Base-by-base conservation (phyloP, 2,888 invertebrate genomes). In the Brenthis ino region DNA sequence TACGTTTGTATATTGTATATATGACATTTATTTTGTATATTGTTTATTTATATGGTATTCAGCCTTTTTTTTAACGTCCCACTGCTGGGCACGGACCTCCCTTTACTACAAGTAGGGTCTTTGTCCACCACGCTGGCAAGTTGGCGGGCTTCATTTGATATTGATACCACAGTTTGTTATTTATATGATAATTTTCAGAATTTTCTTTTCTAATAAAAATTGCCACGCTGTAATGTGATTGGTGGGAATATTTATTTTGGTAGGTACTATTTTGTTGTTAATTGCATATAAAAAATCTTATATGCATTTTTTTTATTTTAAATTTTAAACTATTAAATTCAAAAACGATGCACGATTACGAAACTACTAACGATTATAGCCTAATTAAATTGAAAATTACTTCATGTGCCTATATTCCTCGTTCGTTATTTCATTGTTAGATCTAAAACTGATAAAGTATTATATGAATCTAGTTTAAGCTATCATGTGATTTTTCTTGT, bases 381-480 rank as follows among this genome's bases (percentile, higher is more conserved):
- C 33, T 33, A 33, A 33, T 4, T 24, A 33, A 33, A 6, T 0
- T 33, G 33, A 8, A 8, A 37, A 37, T 37, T 1, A 8, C 37
- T 37, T 6, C 37, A 37, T 37, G 8, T 37, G 37, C 37, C 37
- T 37, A 37, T 37, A 8, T 50, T 13, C 14, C 3, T 51, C 16
- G 14, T n/a, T 51, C 51, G n/a, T 51, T 51, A 51, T 51, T 51
- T 51, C n/a, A 53, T 16, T 53, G 51, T n/a, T 16, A 53, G 16
- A 53, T 8, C 51, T 48, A 57, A 54, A 56, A 56, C 56, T 58
- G 47, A 71, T 51, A 51, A 71, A 73, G 72, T 73, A 73, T 73
- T 73, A 72, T 61, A 57, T 68, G 48, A 68, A 66, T 50, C 33
- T 60, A 66, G 51, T 60, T 55, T 14, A n/a, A 14, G 5, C 37